These are phyloP conservation scores for Tringa solitaria DNA, from an alignment of 2,113 vertebrate species.

Conservation along the genomic window DNA sequence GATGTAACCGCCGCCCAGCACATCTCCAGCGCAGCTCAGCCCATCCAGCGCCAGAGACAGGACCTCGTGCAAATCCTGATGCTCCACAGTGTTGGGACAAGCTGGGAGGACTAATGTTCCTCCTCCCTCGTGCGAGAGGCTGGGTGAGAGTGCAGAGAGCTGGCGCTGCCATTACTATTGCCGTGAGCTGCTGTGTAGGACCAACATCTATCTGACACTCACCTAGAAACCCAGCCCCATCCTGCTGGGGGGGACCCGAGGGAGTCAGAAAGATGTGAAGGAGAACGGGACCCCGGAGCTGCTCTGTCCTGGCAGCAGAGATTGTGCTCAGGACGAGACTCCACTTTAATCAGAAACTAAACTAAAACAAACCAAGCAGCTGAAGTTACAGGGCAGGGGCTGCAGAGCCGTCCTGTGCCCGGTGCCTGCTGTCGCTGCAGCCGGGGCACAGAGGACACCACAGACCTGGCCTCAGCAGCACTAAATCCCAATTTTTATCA, in stretches of 20 bases:
- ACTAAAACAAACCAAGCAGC: not conserved
- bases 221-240: not conserved
- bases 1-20: not conserved
- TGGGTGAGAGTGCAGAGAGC: not conserved
- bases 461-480: not conserved
- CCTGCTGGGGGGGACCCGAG: not conserved
- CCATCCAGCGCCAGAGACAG: rapidly evolving
- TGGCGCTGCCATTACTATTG: rapidly evolving
- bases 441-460: not conserved
- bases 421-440: not conserved
- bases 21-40: rapidly evolving
- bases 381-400: not conserved
- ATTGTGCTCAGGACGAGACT: not conserved
- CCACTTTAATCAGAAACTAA: not conserved
- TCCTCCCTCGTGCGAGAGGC: not conserved
- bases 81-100: not conserved
- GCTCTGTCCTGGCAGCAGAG: not conserved
- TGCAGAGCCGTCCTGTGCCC: not conserved
- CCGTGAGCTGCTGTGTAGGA: not conserved
- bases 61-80: rapidly evolving
- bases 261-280: not conserved
- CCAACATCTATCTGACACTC: no score
- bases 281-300: not conserved
- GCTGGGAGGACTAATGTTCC: not conserved
- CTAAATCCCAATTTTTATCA: not conserved